Evolutionary conservation across 2,888 invertebrate genomes (phyloP).

Genomic region (Vesta saturnalis): DNA sequence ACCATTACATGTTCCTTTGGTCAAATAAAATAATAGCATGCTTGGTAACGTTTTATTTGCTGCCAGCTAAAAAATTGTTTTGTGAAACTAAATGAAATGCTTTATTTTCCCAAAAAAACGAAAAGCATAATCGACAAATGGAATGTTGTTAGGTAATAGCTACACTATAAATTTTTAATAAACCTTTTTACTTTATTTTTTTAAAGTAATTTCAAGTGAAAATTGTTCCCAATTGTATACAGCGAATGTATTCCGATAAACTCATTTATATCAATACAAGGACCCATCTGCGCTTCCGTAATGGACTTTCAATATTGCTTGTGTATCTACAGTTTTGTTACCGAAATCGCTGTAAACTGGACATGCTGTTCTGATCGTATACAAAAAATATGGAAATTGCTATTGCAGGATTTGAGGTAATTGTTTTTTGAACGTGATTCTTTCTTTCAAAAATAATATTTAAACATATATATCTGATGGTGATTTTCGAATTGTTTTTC

Average conservation of each 20-base stretch:
- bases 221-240: slow-evolving; percentile 18
- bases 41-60: no score
- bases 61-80: no score
- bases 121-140: no score
- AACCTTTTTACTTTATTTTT: background rate
- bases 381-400: slow-evolving; percentile 25
- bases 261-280: slow-evolving; percentile 45
- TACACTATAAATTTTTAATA: no score
- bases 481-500: background rate
- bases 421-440: slow-evolving; percentile 22
- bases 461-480: slow-evolving; percentile 5
- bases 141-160: no score
- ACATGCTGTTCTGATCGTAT: slow-evolving; percentile 15
- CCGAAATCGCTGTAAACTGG: slow-evolving; percentile 27
- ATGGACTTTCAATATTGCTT: slow-evolving; percentile 43
- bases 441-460: background rate
- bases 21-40: no score
- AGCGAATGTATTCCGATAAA: slow-evolving; percentile 42
- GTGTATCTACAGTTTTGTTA: slow-evolving; percentile 30
- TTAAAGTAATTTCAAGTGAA: slow-evolving; percentile 11
- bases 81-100: no score
- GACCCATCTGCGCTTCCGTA: slow-evolving; percentile 42
- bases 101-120: no score
- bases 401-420: slow-evolving; percentile 25
- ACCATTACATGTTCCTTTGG: no score